These are phyloP conservation scores for Apantesis nais DNA, from an alignment of 2,888 invertebrate species.

Conservation along the genomic window DNA sequence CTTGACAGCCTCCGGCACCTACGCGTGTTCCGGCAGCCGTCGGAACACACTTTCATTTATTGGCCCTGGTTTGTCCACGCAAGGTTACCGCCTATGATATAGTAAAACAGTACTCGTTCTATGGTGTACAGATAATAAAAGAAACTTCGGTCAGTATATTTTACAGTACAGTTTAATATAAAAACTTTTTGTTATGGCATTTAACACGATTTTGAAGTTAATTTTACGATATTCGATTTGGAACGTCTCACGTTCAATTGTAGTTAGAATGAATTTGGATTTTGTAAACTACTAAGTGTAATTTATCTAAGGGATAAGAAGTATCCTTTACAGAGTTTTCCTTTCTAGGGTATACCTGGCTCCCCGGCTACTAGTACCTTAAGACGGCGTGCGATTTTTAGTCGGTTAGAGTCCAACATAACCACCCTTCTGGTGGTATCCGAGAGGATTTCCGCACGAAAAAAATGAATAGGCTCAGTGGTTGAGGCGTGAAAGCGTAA, in stretches of 20 bases:
- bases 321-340: too few species aligned
- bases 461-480: too few species aligned
- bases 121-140: slow-evolving; percentile 1
- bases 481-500: too few species aligned
- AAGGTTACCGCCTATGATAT: slow-evolving; percentile 44
- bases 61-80: slow-evolving; percentile 45
- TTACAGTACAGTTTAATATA: not conserved
- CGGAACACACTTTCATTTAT: slow-evolving; percentile 44
- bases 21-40: slow-evolving; percentile 50
- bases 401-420: too few species aligned
- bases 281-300: too few species aligned
- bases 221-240: not conserved
- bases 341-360: too few species aligned
- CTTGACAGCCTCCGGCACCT: slow-evolving; percentile 45
- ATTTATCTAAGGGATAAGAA: too few species aligned
- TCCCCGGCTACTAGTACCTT: too few species aligned
- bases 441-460: too few species aligned
- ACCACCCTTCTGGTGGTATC: too few species aligned
- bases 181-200: not conserved
- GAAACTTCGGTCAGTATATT: slow-evolving; percentile 4
- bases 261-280: not conserved
- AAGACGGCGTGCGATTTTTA: too few species aligned
- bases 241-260: not conserved
- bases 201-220: not conserved
- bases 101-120: slow-evolving; percentile 12